These are phyloP conservation scores for Sipha maydis DNA, from an alignment of 2,888 invertebrate species.

Conservation along the genomic window DNA sequence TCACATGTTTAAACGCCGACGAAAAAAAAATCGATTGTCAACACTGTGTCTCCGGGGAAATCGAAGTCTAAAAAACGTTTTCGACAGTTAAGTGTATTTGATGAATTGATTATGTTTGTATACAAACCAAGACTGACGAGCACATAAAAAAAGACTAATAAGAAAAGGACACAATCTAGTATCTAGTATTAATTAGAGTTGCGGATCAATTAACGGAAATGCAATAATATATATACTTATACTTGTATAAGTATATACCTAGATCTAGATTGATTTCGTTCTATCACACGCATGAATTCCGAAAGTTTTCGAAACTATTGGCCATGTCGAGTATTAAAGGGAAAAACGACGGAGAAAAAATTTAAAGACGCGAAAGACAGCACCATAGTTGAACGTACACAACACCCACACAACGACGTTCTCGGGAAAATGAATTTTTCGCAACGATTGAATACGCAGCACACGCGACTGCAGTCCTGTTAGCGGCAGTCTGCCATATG, in stretches of 20 bases:
- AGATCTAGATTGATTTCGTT: too few relatives aligned
- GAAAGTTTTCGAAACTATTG: too few relatives aligned
- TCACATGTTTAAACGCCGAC: not conserved
- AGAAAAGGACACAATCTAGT: not conserved
- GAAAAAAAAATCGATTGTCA: not conserved
- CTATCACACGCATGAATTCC: too few relatives aligned
- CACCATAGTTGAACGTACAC: not conserved
- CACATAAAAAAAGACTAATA: too few relatives aligned
- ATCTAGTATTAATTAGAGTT: not conserved
- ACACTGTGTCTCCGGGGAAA: constrained; percentile 19
- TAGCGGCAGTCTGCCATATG: not conserved
- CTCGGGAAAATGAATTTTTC: not conserved
- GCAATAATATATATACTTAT: too few relatives aligned
- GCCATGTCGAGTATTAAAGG: too few relatives aligned
- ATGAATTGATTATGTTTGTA: not conserved
- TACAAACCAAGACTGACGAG: not conserved
- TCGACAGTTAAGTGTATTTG: not conserved
- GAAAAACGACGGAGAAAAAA: too few relatives aligned
- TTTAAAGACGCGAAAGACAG: not conserved
- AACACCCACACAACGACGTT: not conserved
- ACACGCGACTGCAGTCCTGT: not conserved
- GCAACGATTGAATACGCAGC: not conserved
- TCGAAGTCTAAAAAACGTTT: constrained; percentile 17
- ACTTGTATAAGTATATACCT: too few relatives aligned
- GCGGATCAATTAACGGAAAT: too few relatives aligned